Percentiles rank a stretch among this genome's conserved stretches.
Conservation (phyloP, 2,888 invertebrate genomes). For the Nymphalis polychloros region DNA sequence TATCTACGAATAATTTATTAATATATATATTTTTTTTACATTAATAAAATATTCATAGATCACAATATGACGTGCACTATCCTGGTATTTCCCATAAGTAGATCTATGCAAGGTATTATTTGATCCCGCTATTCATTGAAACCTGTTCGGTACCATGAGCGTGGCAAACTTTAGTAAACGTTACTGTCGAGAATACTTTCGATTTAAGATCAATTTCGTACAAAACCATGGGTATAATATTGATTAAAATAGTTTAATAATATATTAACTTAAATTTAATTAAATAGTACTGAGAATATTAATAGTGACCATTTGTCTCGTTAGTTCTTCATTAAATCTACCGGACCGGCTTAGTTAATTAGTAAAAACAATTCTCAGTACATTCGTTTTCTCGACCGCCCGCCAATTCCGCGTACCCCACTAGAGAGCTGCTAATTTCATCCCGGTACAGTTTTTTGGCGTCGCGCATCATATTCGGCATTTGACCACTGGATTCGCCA, state of each 20-base stretch:
- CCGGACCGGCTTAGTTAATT: conserved; percentile 68
- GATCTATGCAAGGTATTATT: conserved; percentile 36
- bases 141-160: conserved; percentile 33
- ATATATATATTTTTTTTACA: too few relatives aligned
- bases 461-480: conserved; percentile 81
- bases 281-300: conserved; percentile 5
- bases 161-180: conserved; percentile 33
- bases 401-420: conserved; percentile 79
- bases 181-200: conserved; percentile 29
- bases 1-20: too few relatives aligned
- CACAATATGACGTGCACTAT: conserved; percentile 32
- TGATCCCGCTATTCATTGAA: conserved; percentile 39
- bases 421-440: conserved; percentile 81
- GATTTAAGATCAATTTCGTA: conserved; percentile 18
- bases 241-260: not conserved
- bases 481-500: conserved; percentile 78
- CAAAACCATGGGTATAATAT: not conserved
- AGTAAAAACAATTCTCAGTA: conserved; percentile 79
- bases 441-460: conserved; percentile 77
- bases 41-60: conserved; percentile 10
- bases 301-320: conserved; percentile 8
- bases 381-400: conserved; percentile 77
- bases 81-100: conserved; percentile 30
- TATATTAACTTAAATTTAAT: conserved; percentile 14
- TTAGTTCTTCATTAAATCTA: conserved; percentile 58